Evolutionary conservation across 2,888 invertebrate genomes (phyloP).

Genomic region (Gymnosoma rotundatum): DNA sequence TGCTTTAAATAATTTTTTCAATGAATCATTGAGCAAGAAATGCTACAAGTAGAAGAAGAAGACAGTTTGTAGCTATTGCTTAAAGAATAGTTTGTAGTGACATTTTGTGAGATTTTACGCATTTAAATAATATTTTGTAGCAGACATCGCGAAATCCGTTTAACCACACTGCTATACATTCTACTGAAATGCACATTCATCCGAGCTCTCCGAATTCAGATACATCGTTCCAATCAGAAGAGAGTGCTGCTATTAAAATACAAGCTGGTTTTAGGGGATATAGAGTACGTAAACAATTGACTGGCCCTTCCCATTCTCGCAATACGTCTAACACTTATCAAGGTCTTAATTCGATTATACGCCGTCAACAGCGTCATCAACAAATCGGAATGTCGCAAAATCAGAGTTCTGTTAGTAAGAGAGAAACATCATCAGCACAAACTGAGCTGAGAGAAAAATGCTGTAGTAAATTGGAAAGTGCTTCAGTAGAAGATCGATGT

Average conservation of each 20-base stretch:
- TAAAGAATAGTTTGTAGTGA: neutral
- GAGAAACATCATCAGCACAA: slow-evolving; percentile 22
- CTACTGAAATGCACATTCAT: slow-evolving; percentile 81
- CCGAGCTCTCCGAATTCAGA: slow-evolving; percentile 81
- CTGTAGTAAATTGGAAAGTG: slow-evolving; percentile 66
- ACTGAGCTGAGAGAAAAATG: slow-evolving; percentile 64
- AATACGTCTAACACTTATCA: slow-evolving; percentile 67
- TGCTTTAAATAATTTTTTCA: neutral
- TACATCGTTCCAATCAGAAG: slow-evolving; percentile 77
- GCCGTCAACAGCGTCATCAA: slow-evolving; percentile 33
- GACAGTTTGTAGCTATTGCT: neutral
- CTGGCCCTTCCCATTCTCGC: slow-evolving; percentile 64
- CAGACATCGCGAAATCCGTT: slow-evolving; percentile 4
- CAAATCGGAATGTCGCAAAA: slow-evolving; percentile 47
- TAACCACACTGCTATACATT: slow-evolving; percentile 60
- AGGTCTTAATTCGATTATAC: slow-evolving; percentile 43
- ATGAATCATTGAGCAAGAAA: neutral
- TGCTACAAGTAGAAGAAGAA: neutral
- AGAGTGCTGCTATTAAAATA: slow-evolving; percentile 84
- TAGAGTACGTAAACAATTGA: slow-evolving; percentile 83
- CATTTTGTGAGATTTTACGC: slow-evolving; percentile 23
- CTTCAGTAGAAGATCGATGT: slow-evolving; percentile 77
- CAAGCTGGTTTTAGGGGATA: slow-evolving; percentile 85
- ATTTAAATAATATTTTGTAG: slow-evolving; percentile 37
- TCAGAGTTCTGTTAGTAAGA: slow-evolving; percentile 21